Evolutionary conservation across 1,140 invertebrate genomes (phyloP).

Genomic region (Bombus terrestris): DNA sequence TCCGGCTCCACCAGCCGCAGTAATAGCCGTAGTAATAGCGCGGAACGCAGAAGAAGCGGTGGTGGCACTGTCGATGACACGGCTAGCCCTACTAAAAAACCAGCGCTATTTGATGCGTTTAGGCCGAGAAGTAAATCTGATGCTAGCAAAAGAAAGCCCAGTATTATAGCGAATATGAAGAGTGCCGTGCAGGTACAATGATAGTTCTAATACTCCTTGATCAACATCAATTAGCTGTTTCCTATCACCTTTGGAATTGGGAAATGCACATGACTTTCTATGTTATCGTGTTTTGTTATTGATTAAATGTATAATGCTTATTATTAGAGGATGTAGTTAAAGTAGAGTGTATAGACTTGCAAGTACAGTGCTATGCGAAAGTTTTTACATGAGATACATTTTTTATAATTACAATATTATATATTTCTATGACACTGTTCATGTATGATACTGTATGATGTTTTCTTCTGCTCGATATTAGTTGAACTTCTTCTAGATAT

Average conservation of each 20-base stretch:
- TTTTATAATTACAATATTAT: too few species aligned
- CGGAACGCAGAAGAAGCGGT: slow-evolving; percentile 84
- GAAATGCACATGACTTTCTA: neutral
- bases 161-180: slow-evolving; percentile 91
- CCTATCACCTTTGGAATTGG: too few species aligned
- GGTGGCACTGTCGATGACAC: slow-evolving; percentile 85
- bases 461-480: too few species aligned
- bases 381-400: neutral
- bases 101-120: slow-evolving; percentile 92
- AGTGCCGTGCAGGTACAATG: slow-evolving; percentile 87
- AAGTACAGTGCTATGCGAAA: neutral
- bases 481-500: too few species aligned
- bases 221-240: neutral
- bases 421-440: too few species aligned
- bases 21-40: slow-evolving; percentile 85
- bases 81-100: slow-evolving; percentile 87
- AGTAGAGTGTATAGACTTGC: too few species aligned
- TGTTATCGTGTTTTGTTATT: neutral
- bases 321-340: neutral
- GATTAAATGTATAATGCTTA: neutral
- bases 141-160: slow-evolving; percentile 87
- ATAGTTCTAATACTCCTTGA: neutral
- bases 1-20: slow-evolving; percentile 82
- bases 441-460: too few species aligned
- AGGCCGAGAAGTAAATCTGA: slow-evolving; percentile 92